Percentiles rank a stretch among this genome's conserved stretches.
Evolutionary conservation across 1,140 invertebrate genomes (phyloP).

Genomic region (Metopolophium dirhodum): DNA sequence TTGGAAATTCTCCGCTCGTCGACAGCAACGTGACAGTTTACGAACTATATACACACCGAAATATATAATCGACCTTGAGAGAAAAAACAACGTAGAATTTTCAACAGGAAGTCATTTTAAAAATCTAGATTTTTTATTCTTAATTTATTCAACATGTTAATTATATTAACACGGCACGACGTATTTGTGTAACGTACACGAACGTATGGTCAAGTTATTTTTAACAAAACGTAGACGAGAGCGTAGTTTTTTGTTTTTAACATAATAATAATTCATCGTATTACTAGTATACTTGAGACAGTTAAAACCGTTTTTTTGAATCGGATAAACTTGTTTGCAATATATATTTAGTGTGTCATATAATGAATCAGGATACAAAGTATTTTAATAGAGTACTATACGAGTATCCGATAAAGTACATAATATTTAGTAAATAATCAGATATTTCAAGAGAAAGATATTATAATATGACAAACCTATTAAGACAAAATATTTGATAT

Average conservation of each 20-base stretch:
- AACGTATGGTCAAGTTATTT: neutral
- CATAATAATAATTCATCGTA: neutral
- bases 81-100: neutral
- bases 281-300: neutral
- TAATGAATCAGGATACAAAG: neutral
- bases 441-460: no score
- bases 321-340: neutral
- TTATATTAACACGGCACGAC: neutral
- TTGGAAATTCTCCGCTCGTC: neutral
- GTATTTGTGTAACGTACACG: neutral
- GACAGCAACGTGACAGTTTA: constrained; percentile 13
- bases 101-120: constrained; percentile 10
- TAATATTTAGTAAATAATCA: no score
- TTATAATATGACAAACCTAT: no score
- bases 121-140: neutral
- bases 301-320: neutral
- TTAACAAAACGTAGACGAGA: neutral
- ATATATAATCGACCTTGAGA: neutral
- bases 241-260: neutral
- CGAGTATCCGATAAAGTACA: no score
- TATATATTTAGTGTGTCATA: neutral
- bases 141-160: neutral
- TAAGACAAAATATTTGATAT: no score
- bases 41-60: neutral
- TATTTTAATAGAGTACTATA: neutral